A percentile compares a stretch with the other conserved stretches of the same genome.
Conservation (phyloP, 2,797 vertebrate species). For the Neosilurus hyrtlii region DNA sequence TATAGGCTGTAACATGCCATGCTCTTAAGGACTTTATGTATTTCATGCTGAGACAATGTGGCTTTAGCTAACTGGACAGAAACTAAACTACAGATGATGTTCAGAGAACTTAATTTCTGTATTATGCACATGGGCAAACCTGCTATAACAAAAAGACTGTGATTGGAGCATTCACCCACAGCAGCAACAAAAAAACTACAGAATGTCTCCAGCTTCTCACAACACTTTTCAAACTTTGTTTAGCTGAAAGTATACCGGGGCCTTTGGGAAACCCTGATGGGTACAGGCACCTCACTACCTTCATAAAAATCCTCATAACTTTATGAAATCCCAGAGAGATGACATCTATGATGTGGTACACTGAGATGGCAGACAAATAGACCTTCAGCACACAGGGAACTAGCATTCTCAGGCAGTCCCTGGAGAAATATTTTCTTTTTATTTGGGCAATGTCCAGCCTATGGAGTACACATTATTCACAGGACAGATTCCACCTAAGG, state of each 20-base stretch:
- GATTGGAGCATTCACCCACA: neutral
- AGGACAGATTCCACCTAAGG: neutral
- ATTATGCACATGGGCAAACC: neutral
- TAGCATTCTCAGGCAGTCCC: neutral
- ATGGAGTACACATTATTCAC: neutral
- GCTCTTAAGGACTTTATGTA: neutral
- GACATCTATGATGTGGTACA: neutral
- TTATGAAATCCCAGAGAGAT: constrained; percentile 4
- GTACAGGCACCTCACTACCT: neutral
- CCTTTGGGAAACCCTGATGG: neutral
- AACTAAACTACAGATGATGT: neutral
- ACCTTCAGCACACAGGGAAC: constrained; percentile 2
- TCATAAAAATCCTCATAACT: neutral
- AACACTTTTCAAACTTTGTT: neutral
- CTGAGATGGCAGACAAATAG: constrained; percentile 3
- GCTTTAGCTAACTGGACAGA: neutral
- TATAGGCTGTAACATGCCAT: neutral
- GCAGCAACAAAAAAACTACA: neutral
- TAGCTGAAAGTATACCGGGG: constrained; percentile 7
- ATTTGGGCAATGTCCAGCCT: neutral
- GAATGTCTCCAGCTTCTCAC: neutral
- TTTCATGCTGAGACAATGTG: neutral
- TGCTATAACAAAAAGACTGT: neutral
- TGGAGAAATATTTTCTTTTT: neutral
- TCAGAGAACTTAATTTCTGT: neutral